These are phyloP conservation scores for Halcyon smyrnensis DNA, from an alignment of 2,797 vertebrate genomes.

Conservation along the genomic window DNA sequence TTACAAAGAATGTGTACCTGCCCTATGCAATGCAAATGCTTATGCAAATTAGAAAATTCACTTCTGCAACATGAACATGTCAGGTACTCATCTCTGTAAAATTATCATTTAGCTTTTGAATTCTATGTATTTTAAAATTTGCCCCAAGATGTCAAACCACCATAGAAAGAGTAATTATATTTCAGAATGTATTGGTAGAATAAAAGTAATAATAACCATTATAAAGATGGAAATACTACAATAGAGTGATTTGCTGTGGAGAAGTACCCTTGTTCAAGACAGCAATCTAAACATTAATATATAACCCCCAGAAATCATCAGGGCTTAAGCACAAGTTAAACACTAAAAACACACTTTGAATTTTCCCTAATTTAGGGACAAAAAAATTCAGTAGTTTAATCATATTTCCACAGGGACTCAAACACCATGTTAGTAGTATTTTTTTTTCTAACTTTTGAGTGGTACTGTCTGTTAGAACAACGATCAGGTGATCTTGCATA, in stretches of 20 bases:
- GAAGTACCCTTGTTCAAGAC: not conserved
- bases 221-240: not conserved
- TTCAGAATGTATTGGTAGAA: not conserved
- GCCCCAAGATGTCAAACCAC: not conserved
- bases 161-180: not conserved
- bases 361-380: not conserved
- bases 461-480: not conserved
- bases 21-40: not conserved
- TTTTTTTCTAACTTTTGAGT: not conserved
- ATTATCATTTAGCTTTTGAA: not conserved
- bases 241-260: not conserved
- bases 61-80: not conserved
- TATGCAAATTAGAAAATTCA: not conserved
- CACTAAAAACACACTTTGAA: not conserved
- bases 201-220: not conserved
- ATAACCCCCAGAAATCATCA: not conserved
- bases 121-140: not conserved
- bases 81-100: not conserved
- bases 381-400: not conserved
- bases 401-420: not conserved
- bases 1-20: not conserved
- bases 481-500: not conserved
- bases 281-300: not conserved
- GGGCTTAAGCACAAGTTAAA: not conserved
- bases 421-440: not conserved